Evolutionary conservation across 1,140 invertebrate species (phyloP).

Genomic region (Lycorma delicatula): DNA sequence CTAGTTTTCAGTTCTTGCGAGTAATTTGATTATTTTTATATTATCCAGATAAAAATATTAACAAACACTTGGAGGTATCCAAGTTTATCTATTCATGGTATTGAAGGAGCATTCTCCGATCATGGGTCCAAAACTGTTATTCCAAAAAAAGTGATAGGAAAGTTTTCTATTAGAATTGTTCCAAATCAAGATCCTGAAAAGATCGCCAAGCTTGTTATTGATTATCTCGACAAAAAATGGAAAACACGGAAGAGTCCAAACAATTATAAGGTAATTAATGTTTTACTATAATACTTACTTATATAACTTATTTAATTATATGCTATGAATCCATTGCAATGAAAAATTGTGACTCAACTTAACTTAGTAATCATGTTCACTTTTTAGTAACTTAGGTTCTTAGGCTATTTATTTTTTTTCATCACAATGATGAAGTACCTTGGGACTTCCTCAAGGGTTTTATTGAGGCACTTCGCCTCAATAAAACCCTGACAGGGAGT

Average conservation of each 20-base stretch:
- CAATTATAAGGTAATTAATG: constrained; percentile 58
- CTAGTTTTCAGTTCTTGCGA: too few relatives aligned
- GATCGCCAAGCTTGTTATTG: constrained; percentile 61
- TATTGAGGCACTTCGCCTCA: too few relatives aligned
- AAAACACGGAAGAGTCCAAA: constrained; percentile 72
- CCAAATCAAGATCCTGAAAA: constrained; percentile 79
- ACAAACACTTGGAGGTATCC: constrained; percentile 91
- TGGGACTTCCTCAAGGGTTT: too few relatives aligned
- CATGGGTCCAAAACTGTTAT: constrained; percentile 93
- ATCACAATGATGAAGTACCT: too few relatives aligned
- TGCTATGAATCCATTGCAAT: too few relatives aligned
- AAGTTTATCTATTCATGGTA: constrained; percentile 84
- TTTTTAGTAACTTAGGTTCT: too few relatives aligned
- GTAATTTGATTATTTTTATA: constrained; percentile 8
- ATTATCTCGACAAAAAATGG: constrained; percentile 61
- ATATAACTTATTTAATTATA: too few relatives aligned
- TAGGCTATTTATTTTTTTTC: too few relatives aligned
- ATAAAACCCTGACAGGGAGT: too few relatives aligned
- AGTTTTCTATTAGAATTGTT: constrained; percentile 92
- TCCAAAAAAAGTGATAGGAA: constrained; percentile 87
- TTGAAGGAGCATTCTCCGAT: constrained; percentile 88
- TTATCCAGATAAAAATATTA: constrained; percentile 50
- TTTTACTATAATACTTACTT: too few relatives aligned
- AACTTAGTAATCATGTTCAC: too few relatives aligned
- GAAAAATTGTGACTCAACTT: too few relatives aligned